Percentiles rank a stretch among this genome's conserved stretches.
phyloP scores from a whole-genome alignment of 2,888 invertebrate species.

The Tenthredo livida region DNA sequence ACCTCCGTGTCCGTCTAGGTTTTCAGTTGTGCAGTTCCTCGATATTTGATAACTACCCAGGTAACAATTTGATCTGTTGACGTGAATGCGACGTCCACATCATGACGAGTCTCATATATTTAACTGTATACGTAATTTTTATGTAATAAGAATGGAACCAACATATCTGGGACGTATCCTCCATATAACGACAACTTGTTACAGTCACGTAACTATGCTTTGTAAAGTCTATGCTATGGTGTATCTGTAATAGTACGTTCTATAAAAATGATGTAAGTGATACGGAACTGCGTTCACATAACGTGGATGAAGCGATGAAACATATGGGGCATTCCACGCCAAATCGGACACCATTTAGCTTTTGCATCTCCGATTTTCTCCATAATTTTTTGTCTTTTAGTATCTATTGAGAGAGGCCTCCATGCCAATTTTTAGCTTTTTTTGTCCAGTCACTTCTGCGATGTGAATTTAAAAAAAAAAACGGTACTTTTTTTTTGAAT shows the following conservation, averaged over 20 bases:
- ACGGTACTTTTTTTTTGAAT: no score
- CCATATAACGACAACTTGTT: not conserved
- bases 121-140: not conserved
- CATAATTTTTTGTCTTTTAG: no score
- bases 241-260: not conserved
- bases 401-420: no score
- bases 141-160: not conserved
- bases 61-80: constrained; percentile 37
- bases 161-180: constrained; percentile 2
- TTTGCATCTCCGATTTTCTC: no score
- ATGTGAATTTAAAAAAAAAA: no score
- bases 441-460: no score
- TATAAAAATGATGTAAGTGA: constrained; percentile 12
- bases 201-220: not conserved
- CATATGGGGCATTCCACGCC: no score
- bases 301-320: not conserved
- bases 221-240: constrained; percentile 25
- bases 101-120: not conserved
- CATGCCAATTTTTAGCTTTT: no score
- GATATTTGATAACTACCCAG: not conserved
- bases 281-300: not conserved
- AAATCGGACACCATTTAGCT: no score
- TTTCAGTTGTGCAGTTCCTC: no score
- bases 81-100: constrained; percentile 22
- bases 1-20: no score